Base-by-base conservation (phyloP, 2,888 invertebrate species). In the Drosophila mimica region DNA sequence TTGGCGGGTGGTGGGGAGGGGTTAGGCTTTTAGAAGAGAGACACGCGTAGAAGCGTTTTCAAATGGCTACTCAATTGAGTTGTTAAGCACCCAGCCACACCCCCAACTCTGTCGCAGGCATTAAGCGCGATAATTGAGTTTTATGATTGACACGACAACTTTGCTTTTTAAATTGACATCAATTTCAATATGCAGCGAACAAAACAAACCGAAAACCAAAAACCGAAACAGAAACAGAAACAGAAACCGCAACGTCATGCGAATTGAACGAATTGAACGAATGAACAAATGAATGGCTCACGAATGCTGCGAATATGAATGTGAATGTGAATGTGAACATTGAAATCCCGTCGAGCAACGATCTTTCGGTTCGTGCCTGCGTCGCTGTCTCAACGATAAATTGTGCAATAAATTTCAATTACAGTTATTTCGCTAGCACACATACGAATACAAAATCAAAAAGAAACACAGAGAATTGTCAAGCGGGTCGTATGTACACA, bases 331-430 rank as follows among this genome's bases (percentile, higher is more conserved):
- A 46, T 25, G 38, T 36, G 69, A 70, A 65, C 66, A 78, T 34
- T 78, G 64, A 75, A 76, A 67, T 77, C 59, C 68, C 68, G 76
- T 71, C 60, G 70, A 68, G 81, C 73, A 74, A 71, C 61, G 72
- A 68, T 78, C 73, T 77, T 54, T 77, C 59, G 57, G 61, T 73
- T 54, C 57, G 49, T 79, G 67, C 48, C 52, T 54, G 74, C 62
- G 62, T 61, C 65, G 71, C 86, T 85, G 89, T 90, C 90, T 84
- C 81, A 88, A 82, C 89, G 83, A 90, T 91, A 92, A 92, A 92
- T 91, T 90, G 89, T 92, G 92, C 91, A 92, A 92, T 92, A 92
- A 92, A 92, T 92, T 92, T 92, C 92, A 92, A 92, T 92, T 92
- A 91, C 88, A 87, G 89, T 85, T 88, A 91, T 89, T 88, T 80